Evolutionary conservation across 2,797 vertebrate genomes (phyloP).

Genomic region (Tapirus indicus): DNA sequence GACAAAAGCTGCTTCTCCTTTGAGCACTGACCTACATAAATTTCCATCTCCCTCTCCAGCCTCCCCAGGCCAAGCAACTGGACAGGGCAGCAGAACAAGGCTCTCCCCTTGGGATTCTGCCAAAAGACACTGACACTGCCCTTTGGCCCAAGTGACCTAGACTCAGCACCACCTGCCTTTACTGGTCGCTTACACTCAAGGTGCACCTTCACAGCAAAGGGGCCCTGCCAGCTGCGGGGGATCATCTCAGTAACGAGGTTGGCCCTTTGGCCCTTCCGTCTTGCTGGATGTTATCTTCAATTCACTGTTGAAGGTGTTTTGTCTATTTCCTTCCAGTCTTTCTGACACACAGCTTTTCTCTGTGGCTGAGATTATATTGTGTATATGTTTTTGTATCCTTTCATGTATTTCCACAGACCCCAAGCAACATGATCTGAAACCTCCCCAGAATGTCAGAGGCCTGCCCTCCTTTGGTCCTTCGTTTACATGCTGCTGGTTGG

Average conservation of each 20-base stretch:
- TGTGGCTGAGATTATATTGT: not conserved
- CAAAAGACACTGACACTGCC: not conserved
- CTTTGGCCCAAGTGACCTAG: not conserved
- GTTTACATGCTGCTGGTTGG: not conserved
- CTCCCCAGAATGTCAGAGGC: not conserved
- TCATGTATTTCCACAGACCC: not conserved
- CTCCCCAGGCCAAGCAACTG: not conserved
- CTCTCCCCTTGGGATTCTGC: not conserved
- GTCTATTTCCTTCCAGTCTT: not conserved
- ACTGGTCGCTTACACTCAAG: not conserved
- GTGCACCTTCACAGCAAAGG: no score
- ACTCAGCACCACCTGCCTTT: not conserved
- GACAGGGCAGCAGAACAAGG: not conserved
- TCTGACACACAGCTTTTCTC: not conserved
- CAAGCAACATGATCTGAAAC: not conserved
- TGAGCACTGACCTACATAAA: conserved; percentile 56
- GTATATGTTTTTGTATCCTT: not conserved
- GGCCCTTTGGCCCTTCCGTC: not conserved
- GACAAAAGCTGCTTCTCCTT: conserved; percentile 34
- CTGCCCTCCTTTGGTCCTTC: not conserved
- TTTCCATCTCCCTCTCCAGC: not conserved
- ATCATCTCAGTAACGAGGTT: not conserved
- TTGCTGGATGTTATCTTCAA: not conserved
- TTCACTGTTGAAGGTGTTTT: not conserved
- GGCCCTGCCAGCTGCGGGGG: not conserved